Base-by-base conservation (phyloP, 2,888 invertebrate species). In the Amphiduros pacificus region DNA sequence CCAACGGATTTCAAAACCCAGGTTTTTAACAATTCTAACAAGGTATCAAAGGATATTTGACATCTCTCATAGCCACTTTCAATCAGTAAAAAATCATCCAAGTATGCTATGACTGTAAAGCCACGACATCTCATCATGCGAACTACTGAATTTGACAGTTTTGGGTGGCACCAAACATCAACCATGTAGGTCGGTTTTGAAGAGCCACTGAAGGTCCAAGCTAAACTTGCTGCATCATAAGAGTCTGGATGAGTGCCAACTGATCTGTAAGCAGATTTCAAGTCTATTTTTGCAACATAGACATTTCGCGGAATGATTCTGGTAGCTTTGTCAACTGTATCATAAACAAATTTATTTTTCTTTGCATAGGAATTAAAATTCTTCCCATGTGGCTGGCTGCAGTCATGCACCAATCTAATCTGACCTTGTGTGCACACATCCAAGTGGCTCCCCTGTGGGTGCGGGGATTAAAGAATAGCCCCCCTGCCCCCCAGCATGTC, bases 61-160 rank as follows among this genome's bases (percentile, higher is more conserved):
- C 61, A 51, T 51, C 29, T 28, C 2, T 24, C 48, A 9, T 36
- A n/a, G 9, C 44, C 20, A 9, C 22, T n/a, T 6, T 1, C 24
- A n/a, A 44, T 40, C 24, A 2, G 55, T 27, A 2, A 61, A 22
- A 22, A 57, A 50, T 61, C 61, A 57, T 61, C 61, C 17, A 61
- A 20, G 41, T 51, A 61, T 1, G n/a, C 40, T 9, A 44, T 22
- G 11, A 48, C 27, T n/a, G 2, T 29, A n/a, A 11, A 27, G 24
- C 62, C 62, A 4, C 20, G 24, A 17, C 17, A 31, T 3, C n/a
- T 20, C 62, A 62, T 62, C 28, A 58, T 57, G n/a, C 53, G 17
- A 2, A 28, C 6, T 4, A 62, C 36, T 11, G 32, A 28, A 20
- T 27, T 22, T 6, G 62, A 59, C 2, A 62, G 44, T 24, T 31